These are phyloP conservation scores for Rhynchophorus ferrugineus DNA, from an alignment of 1,140 invertebrate species.

Conservation along the genomic window DNA sequence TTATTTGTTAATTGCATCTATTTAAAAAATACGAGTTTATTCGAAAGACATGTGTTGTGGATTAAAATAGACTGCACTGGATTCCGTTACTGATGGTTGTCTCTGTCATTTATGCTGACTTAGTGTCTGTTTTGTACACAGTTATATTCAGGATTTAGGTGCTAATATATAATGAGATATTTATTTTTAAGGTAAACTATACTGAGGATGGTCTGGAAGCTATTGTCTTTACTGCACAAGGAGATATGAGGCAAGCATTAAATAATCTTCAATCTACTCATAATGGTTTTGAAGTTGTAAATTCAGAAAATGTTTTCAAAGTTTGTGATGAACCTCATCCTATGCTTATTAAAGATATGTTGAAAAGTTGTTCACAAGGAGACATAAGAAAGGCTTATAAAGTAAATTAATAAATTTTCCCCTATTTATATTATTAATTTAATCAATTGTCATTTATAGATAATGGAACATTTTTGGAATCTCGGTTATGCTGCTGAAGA, in stretches of 20 bases:
- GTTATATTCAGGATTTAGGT: too few relatives aligned
- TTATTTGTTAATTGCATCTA: too few relatives aligned
- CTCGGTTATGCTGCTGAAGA: constrained; percentile 95
- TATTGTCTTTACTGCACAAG: constrained; percentile 96
- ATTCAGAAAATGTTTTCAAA: constrained; percentile 96
- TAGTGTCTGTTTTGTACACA: too few relatives aligned
- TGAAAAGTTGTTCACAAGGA: constrained; percentile 72
- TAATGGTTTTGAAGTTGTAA: constrained; percentile 90
- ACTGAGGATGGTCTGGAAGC: constrained; percentile 94
- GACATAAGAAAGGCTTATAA: constrained; percentile 85
- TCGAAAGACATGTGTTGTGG: too few relatives aligned
- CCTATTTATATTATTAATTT: background rate
- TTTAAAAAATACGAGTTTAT: too few relatives aligned
- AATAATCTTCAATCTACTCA: constrained; percentile 98
- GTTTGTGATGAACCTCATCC: constrained; percentile 99
- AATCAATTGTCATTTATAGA: constrained; percentile 41
- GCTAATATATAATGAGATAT: too few relatives aligned
- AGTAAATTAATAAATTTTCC: constrained; percentile 39
- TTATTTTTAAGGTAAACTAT: constrained; percentile 57
- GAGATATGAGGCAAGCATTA: constrained; percentile 94
- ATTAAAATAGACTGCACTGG: too few relatives aligned
- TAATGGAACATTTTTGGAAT: constrained; percentile 81
- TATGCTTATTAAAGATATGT: constrained; percentile 84
- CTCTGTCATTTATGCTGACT: too few relatives aligned
- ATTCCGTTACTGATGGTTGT: too few relatives aligned